phyloP scores from a whole-genome alignment of 23 tunicate genomes.

The Pegea sp. region DNA sequence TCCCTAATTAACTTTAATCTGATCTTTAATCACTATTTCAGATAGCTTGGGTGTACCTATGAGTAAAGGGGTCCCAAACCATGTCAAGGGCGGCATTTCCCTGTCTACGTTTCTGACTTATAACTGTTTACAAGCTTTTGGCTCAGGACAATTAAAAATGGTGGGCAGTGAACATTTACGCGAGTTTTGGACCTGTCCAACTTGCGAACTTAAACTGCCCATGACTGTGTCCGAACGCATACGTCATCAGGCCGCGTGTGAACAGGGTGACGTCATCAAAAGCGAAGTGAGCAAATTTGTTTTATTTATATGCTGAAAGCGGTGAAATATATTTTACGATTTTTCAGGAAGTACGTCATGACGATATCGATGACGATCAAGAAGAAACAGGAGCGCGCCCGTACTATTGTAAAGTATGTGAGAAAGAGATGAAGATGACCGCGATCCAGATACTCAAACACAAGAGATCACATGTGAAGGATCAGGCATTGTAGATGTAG shows the following conservation, averaged over 20 bases:
- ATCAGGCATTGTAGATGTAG: no score
- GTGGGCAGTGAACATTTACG: conserved; percentile 23
- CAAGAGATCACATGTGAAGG: conserved; percentile 51
- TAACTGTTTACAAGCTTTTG: conserved; percentile 20
- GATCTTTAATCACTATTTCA: background rate
- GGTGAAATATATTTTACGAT: no score
- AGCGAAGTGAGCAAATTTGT: background rate
- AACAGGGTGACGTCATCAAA: background rate
- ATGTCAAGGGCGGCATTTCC: conserved; percentile 42
- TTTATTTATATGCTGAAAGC: no score
- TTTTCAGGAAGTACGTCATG: no score
- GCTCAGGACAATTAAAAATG: conserved; percentile 4
- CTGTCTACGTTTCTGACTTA: conserved; percentile 32
- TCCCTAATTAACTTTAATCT: background rate
- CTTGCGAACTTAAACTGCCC: conserved; percentile 39
- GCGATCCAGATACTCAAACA: conserved; percentile 90
- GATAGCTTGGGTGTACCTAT: conserved; percentile 11
- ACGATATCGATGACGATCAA: no score
- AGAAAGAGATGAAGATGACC: conserved; percentile 29
- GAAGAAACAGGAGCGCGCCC: no score
- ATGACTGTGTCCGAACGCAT: conserved; percentile 37
- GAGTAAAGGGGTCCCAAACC: conserved; percentile 27
- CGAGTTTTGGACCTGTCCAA: conserved; percentile 72
- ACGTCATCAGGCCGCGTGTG: conserved; percentile 19
- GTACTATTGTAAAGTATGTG: conserved; percentile 60